Percentiles rank a stretch among this genome's conserved stretches.
Evolutionary conservation across 2,888 invertebrate genomes (phyloP).

Genomic region (Caenorhabditis zanzibari): DNA sequence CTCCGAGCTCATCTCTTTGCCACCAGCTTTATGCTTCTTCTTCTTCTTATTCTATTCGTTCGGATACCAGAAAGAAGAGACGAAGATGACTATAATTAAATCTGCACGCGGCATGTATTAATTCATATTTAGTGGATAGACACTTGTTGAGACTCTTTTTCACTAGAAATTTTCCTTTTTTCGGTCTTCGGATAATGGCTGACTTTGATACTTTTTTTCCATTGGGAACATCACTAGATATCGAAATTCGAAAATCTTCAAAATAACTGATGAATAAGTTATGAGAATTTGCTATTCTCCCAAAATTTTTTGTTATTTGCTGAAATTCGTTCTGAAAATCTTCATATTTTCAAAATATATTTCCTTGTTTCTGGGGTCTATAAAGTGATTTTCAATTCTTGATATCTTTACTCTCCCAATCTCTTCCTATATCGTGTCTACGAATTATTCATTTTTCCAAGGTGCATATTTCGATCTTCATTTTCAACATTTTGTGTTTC

Average conservation of each 20-base stretch:
- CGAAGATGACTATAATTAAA: slow-evolving; percentile 61
- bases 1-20: slow-evolving; percentile 16
- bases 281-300: slow-evolving; percentile 5
- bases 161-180: not conserved
- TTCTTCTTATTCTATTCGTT: slow-evolving; percentile 25
- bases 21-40: slow-evolving; percentile 22
- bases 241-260: not conserved
- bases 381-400: slow-evolving; percentile 27
- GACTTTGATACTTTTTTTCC: not conserved
- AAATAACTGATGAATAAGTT: slow-evolving; percentile 29
- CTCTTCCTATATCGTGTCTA: slow-evolving; percentile 11
- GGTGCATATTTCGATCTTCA: slow-evolving; percentile 18
- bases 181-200: not conserved
- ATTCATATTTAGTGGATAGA: slow-evolving; percentile 49
- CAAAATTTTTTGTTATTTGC: slow-evolving; percentile 29
- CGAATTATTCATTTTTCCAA: slow-evolving; percentile 36
- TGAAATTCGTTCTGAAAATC: slow-evolving; percentile 12
- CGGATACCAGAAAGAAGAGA: slow-evolving; percentile 32
- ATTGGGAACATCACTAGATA: too few relatives aligned
- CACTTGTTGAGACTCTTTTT: not conserved
- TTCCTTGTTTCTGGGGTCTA: not conserved
- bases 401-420: slow-evolving; percentile 11
- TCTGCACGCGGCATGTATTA: slow-evolving; percentile 60
- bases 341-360: not conserved
- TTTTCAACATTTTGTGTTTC: too few relatives aligned